Evolutionary conservation across 37 sponge, comb jelly and placozoan species (phyloP).

Genomic region (Diacarnus erythraeanus): DNA sequence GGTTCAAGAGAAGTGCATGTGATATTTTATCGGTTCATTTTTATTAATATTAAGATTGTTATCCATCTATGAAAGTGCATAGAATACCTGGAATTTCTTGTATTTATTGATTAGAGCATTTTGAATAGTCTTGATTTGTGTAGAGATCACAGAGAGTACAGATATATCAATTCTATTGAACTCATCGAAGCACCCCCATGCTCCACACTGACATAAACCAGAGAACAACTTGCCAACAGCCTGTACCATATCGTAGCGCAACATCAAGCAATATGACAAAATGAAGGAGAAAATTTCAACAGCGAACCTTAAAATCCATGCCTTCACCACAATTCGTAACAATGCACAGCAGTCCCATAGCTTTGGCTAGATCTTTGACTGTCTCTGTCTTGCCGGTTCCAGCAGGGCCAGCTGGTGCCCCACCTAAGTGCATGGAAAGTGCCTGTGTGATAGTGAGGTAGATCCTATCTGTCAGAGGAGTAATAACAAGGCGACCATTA

Average conservation of each 20-base stretch:
- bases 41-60: background rate
- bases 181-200: conserved; percentile 99
- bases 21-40: conserved; percentile 3
- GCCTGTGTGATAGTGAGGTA: conserved; percentile 98
- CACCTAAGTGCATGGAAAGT: conserved; percentile 95
- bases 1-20: background rate
- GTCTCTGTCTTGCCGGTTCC: conserved; percentile 99
- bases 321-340: conserved; percentile 99
- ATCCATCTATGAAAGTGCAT: too few relatives aligned
- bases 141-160: conserved; percentile 95
- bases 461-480: conserved; percentile 96
- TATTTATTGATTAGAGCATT: conserved; percentile 92
- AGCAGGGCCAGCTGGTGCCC: conserved; percentile 99
- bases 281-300: background rate
- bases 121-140: conserved; percentile 99
- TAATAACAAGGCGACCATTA: conserved; percentile 95
- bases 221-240: conserved; percentile 99
- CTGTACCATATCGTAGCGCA: background rate
- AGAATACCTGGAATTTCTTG: conserved; percentile 93
- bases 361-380: conserved; percentile 97
- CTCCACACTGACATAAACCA: conserved; percentile 99
- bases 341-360: conserved; percentile 97
- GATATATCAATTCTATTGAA: conserved; percentile 98
- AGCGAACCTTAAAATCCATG: conserved; percentile 93
- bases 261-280: background rate